Evolutionary conservation across 1,140 invertebrate species (phyloP).

Genomic region (Phthorimaea operculella): DNA sequence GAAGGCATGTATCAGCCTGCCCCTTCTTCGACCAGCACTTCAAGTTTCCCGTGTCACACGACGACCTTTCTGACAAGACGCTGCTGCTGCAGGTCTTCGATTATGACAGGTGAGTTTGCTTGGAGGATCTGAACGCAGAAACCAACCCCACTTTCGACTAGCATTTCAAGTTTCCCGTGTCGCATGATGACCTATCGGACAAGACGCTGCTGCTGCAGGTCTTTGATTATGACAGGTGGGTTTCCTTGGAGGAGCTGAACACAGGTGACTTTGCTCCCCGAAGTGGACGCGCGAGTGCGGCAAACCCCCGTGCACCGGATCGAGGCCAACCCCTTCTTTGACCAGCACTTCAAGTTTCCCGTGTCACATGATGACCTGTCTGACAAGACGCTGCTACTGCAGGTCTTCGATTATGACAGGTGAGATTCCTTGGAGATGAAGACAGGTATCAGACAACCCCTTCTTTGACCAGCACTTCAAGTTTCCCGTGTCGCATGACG

Average conservation of each 20-base stretch:
- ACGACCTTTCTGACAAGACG: constrained; percentile 80
- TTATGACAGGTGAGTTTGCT: constrained; percentile 70
- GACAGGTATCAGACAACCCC: constrained; percentile 82
- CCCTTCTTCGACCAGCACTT: constrained; percentile 87
- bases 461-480: constrained; percentile 88
- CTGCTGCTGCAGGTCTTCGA: constrained; percentile 80
- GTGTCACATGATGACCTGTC: constrained; percentile 82
- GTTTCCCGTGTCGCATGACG: constrained; percentile 85
- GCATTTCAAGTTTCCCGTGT: constrained; percentile 87
- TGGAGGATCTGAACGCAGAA: no score
- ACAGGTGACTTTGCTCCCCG: constrained; percentile 78
- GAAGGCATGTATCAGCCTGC: no score
- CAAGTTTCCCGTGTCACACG: constrained; percentile 85
- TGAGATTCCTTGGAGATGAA: no score
- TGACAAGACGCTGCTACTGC: constrained; percentile 78
- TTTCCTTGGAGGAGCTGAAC: no score
- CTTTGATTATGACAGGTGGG: no score
- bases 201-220: constrained; percentile 81
- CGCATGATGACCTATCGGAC: constrained; percentile 80
- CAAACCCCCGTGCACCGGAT: constrained; percentile 84
- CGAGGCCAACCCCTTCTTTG: constrained; percentile 86
- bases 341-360: constrained; percentile 88
- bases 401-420: constrained; percentile 66
- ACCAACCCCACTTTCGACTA: constrained; percentile 85
- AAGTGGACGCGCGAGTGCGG: constrained; percentile 84